phyloP scores from a whole-genome alignment of 2,888 invertebrate species.

The Sialis fuliginosa region DNA sequence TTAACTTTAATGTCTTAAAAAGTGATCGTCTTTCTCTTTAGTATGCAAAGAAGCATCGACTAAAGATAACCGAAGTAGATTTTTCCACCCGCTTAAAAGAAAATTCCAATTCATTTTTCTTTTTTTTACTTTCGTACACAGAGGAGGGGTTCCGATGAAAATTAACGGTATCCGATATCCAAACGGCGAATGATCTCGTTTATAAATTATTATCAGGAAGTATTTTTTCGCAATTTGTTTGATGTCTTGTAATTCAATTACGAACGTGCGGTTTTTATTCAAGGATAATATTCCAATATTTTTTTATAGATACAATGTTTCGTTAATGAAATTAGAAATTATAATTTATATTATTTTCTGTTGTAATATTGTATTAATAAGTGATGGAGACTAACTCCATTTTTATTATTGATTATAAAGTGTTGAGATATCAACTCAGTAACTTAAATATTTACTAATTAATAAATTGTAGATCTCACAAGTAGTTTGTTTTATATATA shows the following conservation, averaged over 20 bases:
- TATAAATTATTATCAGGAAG: not conserved
- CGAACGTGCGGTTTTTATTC: not conserved
- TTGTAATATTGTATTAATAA: too few species aligned
- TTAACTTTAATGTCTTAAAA: conserved; percentile 5
- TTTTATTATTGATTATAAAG: too few species aligned
- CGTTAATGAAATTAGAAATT: too few species aligned
- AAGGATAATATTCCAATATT: too few species aligned
- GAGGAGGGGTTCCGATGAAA: conserved; percentile 1
- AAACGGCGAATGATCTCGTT: not conserved
- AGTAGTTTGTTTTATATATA: too few species aligned
- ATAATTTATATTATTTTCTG: too few species aligned
- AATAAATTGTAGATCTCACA: too few species aligned
- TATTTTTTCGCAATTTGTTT: conserved; percentile 5
- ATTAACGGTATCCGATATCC: conserved; percentile 3
- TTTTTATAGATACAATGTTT: too few species aligned
- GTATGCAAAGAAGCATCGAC: conserved; percentile 7
- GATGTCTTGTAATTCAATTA: conserved; percentile 6
- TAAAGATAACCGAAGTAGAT: conserved; percentile 7
- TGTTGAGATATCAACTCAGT: too few species aligned
- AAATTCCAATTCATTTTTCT: conserved; percentile 3
- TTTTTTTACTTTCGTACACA: not conserved
- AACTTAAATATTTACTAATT: too few species aligned
- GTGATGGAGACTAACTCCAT: too few species aligned
- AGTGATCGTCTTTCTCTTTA: conserved; percentile 5
- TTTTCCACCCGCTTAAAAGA: conserved; percentile 4